Evolutionary conservation across 2,797 vertebrate genomes (phyloP), one percentile per base, ranked within the genome.

Genomic region (Lepus oiostolus): DNA sequence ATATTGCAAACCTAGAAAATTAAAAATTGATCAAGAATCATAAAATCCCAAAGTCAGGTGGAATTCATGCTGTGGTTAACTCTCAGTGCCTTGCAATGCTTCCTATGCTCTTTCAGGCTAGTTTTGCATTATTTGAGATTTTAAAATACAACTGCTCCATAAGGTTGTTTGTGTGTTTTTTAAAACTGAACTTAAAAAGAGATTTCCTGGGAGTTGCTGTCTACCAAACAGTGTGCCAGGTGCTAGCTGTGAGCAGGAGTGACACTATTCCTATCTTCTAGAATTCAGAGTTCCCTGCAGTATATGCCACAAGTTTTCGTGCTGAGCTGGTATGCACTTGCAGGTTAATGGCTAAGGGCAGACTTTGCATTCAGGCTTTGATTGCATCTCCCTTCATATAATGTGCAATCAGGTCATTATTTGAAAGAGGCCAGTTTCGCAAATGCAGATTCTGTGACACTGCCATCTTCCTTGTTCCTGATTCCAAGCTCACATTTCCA

Each of bases 1-100:
- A 85, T 81, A 50, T 65, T 32, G 30, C n/a, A 63, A 65, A 87
- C 38, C n/a, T 83, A 79, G 85, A 68, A 91, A 93, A 90, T 80
- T 30, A 38, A 67, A 65, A 72, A 54, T 47, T 22, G 74, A 26
- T 76, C 30, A 32, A 35, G 83, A 89, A 74, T 71, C 42, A 42
- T 28, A 77, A 19, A 92, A 54, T 63, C 30, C 47, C 62, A 60
- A 11, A 92, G 52, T 60, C 47, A 54, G 30, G 26, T 38, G 42
- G 71, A 26, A 80, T 76, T 63, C n/a, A 81, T 50, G 1, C 11
- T 16, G 50, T 63, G 35, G 35, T 42, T 42, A 19, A 28, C 35
- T 54, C 32, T 87, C 32, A 26, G 12, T 54, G 0, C 1, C 1
- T 26, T 47, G 38, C 77, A 11, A 5, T 5, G 3, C 22, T 7